Percentiles rank a stretch among this genome's conserved stretches.
Conservation (phyloP, 2,113 vertebrate genomes). For the Lipotes vexillifer region DNA sequence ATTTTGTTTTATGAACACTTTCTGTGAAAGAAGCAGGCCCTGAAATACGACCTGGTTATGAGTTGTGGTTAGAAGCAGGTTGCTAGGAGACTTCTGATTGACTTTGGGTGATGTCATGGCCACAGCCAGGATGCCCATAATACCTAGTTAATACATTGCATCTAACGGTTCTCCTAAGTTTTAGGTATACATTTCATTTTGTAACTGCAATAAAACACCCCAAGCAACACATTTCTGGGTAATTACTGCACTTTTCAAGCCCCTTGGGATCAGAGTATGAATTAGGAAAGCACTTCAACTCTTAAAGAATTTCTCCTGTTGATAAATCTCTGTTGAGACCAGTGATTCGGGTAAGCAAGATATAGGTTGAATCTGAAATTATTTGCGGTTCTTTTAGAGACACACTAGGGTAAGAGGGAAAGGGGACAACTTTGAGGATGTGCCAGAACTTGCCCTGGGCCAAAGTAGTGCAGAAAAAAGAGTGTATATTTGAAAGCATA, state of each 20-base stretch:
- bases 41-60: conserved; percentile 40
- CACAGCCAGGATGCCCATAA: neutral
- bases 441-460: accelerated
- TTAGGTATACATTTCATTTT: conserved; percentile 62
- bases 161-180: conserved; percentile 57
- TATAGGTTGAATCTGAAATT: neutral
- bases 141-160: conserved; percentile 23
- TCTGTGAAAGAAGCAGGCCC: neutral
- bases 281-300: conserved; percentile 19
- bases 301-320: neutral
- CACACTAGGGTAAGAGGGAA: neutral
- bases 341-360: neutral
- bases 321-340: neutral
- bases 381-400: neutral
- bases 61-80: conserved; percentile 23
- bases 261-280: conserved; percentile 15
- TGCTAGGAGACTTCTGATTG: conserved; percentile 27
- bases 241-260: conserved; percentile 21
- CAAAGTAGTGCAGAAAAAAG: neutral
- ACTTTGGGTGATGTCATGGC: conserved; percentile 40
- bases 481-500: neutral
- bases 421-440: accelerated
- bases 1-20: conserved; percentile 44
- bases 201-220: conserved; percentile 58
- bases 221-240: conserved; percentile 30